Base-by-base conservation (phyloP, 2,797 vertebrate species). In the Hyperoplus immaculatus region DNA sequence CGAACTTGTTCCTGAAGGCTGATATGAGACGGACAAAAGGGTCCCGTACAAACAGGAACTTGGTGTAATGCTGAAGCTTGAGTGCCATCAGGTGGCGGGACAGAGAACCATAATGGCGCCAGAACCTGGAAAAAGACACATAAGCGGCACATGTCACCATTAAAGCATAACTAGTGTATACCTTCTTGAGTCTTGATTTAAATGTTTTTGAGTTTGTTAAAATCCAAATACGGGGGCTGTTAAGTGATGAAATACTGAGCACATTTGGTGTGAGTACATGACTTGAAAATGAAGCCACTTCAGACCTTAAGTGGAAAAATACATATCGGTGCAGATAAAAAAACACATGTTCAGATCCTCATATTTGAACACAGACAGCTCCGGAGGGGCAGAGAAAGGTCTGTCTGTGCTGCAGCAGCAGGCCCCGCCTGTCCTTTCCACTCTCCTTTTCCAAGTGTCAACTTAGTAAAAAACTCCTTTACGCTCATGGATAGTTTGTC, bases 21-120 rank as follows among this genome's bases (percentile, higher is more conserved):
- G 98, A 99, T 90, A 99, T 99, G 82, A 99, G 96, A 15, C 97
- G 96, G 5, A 99, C 97, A 0, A 99, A 99, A 47, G 98, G 98
- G 85, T 99, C 97, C 0, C 98, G 94, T 0, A 99, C 97, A 0
- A 99, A 99, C 51, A 99, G 95, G 82, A 99, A 99, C 94, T 99
- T 99, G 8, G 96, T 98, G 93, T 99, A 99, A 15, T 95, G 97
- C 91, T 97, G 95, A 72, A 99, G 94, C 83, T 97, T 98, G 73
- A 97, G 88, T 78, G 96, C 96, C 97, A 98, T 98, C 86, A 97
- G 94, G 91, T 97, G 96, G 65, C 95, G 95, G 1, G 97, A 97
- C 81, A 97, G 94, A 64, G 95, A 95, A 46, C 97, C 97, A 0
- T 99, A 97, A 67, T 94, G 96, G 0, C 93, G 96, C 97, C 96